phyloP scores from a whole-genome alignment of 2,888 invertebrate species.

The Taphrorychus bicolor region DNA sequence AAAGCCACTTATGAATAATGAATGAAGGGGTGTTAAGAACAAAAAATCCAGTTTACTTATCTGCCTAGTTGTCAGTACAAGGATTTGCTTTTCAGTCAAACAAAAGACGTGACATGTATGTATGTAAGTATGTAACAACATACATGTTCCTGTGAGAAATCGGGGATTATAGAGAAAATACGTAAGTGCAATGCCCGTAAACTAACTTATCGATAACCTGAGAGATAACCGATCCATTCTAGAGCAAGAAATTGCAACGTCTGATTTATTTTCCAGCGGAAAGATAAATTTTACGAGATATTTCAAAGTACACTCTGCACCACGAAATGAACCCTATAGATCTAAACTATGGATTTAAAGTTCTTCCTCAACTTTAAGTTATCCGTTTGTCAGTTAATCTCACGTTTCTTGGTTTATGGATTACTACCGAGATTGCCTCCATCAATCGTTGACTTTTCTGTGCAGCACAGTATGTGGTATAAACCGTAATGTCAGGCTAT shows the following conservation, averaged over 20 bases:
- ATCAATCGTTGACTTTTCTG: slow-evolving; percentile 40
- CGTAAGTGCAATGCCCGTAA: not conserved
- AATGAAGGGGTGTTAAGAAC: slow-evolving; percentile 6
- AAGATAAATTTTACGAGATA: slow-evolving; percentile 19
- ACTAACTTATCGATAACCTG: not conserved
- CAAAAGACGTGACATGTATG: not conserved
- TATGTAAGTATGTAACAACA: too few relatives aligned
- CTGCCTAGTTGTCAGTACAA: not conserved
- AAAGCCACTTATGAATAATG: slow-evolving; percentile 7
- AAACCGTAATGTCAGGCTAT: slow-evolving; percentile 24
- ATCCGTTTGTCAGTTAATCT: slow-evolving; percentile 41
- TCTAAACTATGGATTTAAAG: slow-evolving; percentile 39
- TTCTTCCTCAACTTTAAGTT: slow-evolving; percentile 40
- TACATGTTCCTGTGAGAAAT: not conserved
- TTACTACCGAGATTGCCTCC: slow-evolving; percentile 39
- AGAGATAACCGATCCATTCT: not conserved
- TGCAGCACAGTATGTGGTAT: slow-evolving; percentile 38
- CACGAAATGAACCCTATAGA: slow-evolving; percentile 21
- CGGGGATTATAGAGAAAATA: not conserved
- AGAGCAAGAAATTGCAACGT: not conserved
- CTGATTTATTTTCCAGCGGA: slow-evolving; percentile 11
- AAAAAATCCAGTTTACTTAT: slow-evolving; percentile 4
- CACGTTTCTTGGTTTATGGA: slow-evolving; percentile 42
- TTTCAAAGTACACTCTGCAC: slow-evolving; percentile 17
- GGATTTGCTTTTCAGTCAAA: not conserved